Conservation (phyloP, 2,888 invertebrate species). For the Meta bourneti region DNA sequence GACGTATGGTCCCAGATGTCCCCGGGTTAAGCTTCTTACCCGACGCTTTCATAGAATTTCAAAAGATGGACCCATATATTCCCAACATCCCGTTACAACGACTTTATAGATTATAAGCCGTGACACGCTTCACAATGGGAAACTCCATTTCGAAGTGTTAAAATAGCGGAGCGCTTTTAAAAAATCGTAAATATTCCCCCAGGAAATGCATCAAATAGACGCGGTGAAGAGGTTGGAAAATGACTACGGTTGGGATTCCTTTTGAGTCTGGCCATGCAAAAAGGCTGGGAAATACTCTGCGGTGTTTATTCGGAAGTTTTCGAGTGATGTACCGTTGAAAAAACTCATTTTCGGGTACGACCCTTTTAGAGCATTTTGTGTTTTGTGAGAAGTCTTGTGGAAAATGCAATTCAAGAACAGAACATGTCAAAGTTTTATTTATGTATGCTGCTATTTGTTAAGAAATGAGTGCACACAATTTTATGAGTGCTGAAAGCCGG, state of each 20-base stretch:
- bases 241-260: not conserved
- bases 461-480: too few species aligned
- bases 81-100: not conserved
- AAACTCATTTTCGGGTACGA: too few species aligned
- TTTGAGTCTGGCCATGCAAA: slow-evolving; percentile 1
- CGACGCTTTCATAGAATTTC: slow-evolving; percentile 15
- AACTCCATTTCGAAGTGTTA: not conserved
- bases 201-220: too few species aligned
- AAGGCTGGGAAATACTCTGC: not conserved
- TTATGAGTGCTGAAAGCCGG: too few species aligned
- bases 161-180: not conserved
- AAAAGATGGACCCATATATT: slow-evolving; percentile 32
- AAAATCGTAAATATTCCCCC: not conserved
- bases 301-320: too few species aligned
- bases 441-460: too few species aligned
- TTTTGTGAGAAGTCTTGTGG: too few species aligned
- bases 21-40: slow-evolving; percentile 25
- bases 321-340: too few species aligned
- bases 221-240: too few species aligned
- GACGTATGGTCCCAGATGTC: slow-evolving; percentile 27
- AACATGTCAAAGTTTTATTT: too few species aligned
- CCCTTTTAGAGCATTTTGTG: too few species aligned
- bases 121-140: slow-evolving; percentile 32
- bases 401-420: too few species aligned
- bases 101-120: slow-evolving; percentile 38